These are phyloP conservation scores for Strigops habroptila DNA, from an alignment of 2,113 vertebrate genomes.

Conservation along the genomic window DNA sequence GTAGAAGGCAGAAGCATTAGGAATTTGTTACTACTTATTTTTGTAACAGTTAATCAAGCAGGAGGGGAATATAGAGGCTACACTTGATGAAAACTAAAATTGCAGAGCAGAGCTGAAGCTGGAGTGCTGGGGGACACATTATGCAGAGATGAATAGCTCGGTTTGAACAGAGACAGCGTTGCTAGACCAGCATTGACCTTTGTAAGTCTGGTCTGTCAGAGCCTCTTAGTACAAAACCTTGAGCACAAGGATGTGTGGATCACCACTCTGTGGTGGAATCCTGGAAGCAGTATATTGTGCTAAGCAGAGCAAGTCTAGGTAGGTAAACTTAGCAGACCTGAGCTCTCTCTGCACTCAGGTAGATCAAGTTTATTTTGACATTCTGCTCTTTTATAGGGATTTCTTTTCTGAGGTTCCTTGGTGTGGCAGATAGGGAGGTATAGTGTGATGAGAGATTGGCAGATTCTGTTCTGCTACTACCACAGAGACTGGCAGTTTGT, in stretches of 20 bases:
- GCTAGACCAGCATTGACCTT: neutral
- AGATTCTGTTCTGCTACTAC: neutral
- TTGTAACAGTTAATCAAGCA: neutral
- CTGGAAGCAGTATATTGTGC: neutral
- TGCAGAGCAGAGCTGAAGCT: neutral
- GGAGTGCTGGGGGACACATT: neutral
- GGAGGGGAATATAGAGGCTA: neutral
- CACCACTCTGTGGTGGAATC: neutral
- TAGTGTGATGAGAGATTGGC: neutral
- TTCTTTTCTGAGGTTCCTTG: neutral
- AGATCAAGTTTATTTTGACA: neutral
- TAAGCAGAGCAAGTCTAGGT: neutral
- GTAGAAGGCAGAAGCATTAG: neutral
- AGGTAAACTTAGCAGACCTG: neutral
- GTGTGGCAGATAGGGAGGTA: neutral
- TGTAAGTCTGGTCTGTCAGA: neutral
- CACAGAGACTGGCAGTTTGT: fast-evolving
- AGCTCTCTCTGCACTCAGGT: neutral
- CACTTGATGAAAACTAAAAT: neutral
- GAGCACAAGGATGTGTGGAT: neutral
- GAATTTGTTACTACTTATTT: neutral
- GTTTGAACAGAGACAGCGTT: neutral
- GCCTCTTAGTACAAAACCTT: neutral
- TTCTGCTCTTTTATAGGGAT: neutral
- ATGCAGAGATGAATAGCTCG: neutral